phyloP scores from a whole-genome alignment of 2,888 invertebrate genomes.

The Hyposoter didymator region DNA sequence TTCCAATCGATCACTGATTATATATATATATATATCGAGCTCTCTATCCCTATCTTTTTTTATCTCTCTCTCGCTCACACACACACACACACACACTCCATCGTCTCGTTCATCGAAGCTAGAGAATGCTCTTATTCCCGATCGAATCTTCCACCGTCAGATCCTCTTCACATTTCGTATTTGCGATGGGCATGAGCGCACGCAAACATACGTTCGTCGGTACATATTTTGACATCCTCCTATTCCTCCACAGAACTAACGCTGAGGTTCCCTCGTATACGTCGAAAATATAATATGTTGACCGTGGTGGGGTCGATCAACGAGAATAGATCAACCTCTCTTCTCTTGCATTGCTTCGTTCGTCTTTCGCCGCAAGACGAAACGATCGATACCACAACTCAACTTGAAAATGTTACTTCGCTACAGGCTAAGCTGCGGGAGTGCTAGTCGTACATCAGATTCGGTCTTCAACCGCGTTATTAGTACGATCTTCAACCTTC shows the following conservation, averaged over 20 bases:
- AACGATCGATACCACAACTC: neutral
- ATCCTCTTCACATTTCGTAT: neutral
- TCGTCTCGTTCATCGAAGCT: neutral
- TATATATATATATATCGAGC: neutral
- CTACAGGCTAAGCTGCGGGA: neutral
- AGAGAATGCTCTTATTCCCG: neutral
- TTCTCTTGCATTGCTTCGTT: conserved; percentile 17
- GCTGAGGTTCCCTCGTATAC: neutral
- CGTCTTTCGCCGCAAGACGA: neutral
- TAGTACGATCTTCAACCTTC: no score
- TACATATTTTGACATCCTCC: conserved; percentile 6
- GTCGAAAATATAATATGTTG: conserved; percentile 4
- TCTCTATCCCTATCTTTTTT: neutral
- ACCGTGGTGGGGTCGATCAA: conserved; percentile 15
- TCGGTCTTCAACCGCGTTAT: neutral
- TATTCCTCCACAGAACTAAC: neutral
- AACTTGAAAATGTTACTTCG: neutral
- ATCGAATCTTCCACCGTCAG: conserved; percentile 1
- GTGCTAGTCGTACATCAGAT: neutral
- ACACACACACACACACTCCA: neutral
- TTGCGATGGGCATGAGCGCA: neutral
- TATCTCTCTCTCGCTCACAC: neutral
- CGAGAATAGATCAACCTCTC: conserved; percentile 13
- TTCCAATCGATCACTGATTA: conserved; percentile 35
- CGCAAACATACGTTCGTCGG: neutral